Conservation (phyloP, 92 coral and sea anemone species). For the Micromussa lordhowensis region DNA sequence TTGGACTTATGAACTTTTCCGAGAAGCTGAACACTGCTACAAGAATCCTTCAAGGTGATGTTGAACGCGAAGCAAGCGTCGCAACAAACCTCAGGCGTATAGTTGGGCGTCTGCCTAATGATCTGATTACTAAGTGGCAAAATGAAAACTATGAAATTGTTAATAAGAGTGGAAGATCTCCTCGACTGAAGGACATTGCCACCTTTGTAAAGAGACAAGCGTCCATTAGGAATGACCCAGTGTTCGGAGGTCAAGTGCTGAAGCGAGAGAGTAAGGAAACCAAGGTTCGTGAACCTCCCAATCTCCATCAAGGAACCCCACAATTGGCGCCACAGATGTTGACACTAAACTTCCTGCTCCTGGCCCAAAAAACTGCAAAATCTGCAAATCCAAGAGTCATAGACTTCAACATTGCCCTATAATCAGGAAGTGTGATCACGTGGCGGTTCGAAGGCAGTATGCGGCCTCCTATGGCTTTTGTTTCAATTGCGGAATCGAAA, state of each 20-base stretch:
- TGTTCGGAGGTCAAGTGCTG: too few relatives aligned
- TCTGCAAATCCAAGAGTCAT: slow-evolving; percentile 42
- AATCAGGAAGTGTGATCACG: slow-evolving; percentile 47
- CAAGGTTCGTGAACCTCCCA: slow-evolving; percentile 44
- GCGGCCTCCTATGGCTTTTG: background rate
- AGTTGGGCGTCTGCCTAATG: slow-evolving; percentile 60
- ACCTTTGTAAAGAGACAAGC: slow-evolving; percentile 48
- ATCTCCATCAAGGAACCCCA: slow-evolving; percentile 37
- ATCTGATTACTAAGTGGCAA: slow-evolving; percentile 49
- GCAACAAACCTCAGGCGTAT: background rate
- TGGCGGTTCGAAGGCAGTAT: slow-evolving; percentile 58
- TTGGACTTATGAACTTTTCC: too few relatives aligned
- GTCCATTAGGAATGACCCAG: slow-evolving; percentile 40
- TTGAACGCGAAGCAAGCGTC: too few relatives aligned
- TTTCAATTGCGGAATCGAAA: slow-evolving; percentile 57
- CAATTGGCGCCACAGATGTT: slow-evolving; percentile 34
- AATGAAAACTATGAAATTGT: too few relatives aligned
- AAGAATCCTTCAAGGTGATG: too few relatives aligned
- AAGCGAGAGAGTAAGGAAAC: slow-evolving; percentile 56
- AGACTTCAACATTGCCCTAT: slow-evolving; percentile 54
- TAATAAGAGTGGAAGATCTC: too few relatives aligned
- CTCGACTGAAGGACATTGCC: too few relatives aligned
- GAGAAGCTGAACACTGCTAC: too few relatives aligned
- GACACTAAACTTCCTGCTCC: background rate
- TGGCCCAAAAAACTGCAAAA: slow-evolving; percentile 19